phyloP scores from a whole-genome alignment of 2,113 vertebrate genomes.

The Phylloscopus whistleri region DNA sequence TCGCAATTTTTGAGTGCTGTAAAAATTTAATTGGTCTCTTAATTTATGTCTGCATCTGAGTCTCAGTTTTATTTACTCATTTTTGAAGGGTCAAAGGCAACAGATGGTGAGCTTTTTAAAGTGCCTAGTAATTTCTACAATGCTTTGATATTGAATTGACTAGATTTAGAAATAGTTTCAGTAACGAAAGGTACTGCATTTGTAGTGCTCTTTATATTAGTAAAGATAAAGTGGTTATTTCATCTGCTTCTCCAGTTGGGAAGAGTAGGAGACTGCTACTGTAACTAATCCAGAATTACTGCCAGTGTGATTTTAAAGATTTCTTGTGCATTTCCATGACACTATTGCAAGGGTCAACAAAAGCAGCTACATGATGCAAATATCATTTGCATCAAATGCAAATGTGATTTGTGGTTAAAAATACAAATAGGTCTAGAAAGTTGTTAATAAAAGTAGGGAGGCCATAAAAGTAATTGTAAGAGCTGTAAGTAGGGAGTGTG shows the following conservation, averaged over 20 bases:
- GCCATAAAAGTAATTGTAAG: background rate
- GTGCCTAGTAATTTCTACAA: background rate
- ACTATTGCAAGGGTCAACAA: background rate
- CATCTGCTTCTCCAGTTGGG: background rate
- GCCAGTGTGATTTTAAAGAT: background rate
- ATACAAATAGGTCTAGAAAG: background rate
- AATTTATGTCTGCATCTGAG: background rate
- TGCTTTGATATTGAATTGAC: background rate
- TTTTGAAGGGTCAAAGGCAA: background rate
- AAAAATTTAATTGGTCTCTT: background rate
- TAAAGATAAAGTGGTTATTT: background rate
- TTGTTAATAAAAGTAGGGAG: background rate
- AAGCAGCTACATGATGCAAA: background rate
- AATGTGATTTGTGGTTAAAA: background rate
- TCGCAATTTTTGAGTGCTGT: background rate
- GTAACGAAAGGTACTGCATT: background rate
- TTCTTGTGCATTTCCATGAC: background rate
- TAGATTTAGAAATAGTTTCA: background rate
- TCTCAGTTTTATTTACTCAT: background rate
- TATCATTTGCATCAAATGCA: background rate
- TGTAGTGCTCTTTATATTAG: background rate
- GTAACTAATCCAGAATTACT: background rate
- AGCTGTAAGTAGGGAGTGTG: background rate
- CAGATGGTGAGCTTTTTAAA: background rate
- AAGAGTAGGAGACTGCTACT: background rate